Base-by-base conservation (phyloP, 2,113 vertebrate species). In the Bufo gargarizans region DNA sequence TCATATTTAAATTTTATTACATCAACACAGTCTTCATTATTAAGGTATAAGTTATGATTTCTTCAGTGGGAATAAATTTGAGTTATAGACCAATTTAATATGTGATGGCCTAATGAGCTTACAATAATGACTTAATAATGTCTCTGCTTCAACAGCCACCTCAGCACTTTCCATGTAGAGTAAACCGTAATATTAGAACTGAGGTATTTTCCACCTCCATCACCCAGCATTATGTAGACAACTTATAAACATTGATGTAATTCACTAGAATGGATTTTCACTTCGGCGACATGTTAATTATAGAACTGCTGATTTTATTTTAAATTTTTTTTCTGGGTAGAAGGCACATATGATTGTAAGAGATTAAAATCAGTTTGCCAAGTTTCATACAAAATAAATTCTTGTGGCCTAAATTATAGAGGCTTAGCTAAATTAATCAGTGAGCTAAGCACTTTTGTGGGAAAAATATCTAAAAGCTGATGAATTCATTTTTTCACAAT, bases 1-100 rank as follows among this genome's bases (percentile, higher is more conserved):
- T 88, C 71, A 53, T 69, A 83, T 81, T 86, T 90, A 82, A 88
- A 56, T 76, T 89, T 88, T 77, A 84, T 90, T 56, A 7, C 11
- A 78, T 88, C 59, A 87, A 85, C 86, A 43, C 89, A 77, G 45
- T 74, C 58, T 83, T 84, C 89, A 89, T 83, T 92, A 86, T 89
- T 91, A 20, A 90, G 76, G 50, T 81, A 82, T 77, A 71, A 55
- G 82, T 19, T 79, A 86, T n/a, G 72, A 50, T 56, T 90, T 89
- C 81, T 84, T 55, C 90, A 12, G 76, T 91, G 92, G 89, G 12
- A 4, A 83, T 78, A 71, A 47, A 78, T 13, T 71, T 87, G 49
- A 89, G 86, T 90, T 90, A 85, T 82, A 85, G 71, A 5, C 12
- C 87, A 72, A 63, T 81, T 77, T 80, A 90, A 88, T 91, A 89